phyloP scores from a whole-genome alignment of 2,113 vertebrate genomes.

The Arenaria interpres region DNA sequence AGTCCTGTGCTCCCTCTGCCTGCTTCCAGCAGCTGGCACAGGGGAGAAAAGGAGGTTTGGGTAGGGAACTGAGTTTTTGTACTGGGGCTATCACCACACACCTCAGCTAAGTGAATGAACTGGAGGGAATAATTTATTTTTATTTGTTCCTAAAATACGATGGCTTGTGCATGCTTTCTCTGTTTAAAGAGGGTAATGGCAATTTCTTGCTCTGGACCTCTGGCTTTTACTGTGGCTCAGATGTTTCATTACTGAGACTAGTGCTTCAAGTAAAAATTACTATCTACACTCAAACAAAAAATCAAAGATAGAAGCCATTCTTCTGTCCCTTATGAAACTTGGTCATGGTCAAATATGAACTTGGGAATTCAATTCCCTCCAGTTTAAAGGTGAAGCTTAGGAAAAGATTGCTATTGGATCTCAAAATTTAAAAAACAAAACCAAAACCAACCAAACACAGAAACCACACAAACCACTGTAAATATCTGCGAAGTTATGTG shows the following conservation, averaged over 20 bases:
- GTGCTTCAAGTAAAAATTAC: not conserved
- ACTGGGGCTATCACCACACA: not conserved
- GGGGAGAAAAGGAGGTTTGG: not conserved
- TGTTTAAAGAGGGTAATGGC: not conserved
- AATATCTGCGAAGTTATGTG: not conserved
- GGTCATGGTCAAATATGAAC: not conserved
- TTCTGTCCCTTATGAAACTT: not conserved
- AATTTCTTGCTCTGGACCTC: not conserved
- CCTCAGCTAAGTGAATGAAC: not conserved
- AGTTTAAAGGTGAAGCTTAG: not conserved
- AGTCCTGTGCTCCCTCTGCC: not conserved
- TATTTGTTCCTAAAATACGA: not conserved
- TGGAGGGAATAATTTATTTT: not conserved
- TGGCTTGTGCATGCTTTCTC: not conserved
- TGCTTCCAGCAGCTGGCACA: accelerated
- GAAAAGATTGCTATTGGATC: not conserved
- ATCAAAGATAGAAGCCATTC: not conserved
- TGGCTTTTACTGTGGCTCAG: not conserved
- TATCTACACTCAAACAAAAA: not conserved
- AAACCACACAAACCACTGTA: not conserved
- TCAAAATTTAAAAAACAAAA: not conserved
- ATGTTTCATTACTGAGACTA: not conserved
- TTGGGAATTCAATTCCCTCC: not conserved
- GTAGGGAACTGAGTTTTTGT: not conserved
- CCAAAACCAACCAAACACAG: not conserved